Evolutionary conservation across 1,140 invertebrate species (phyloP).

Genomic region (Venturia canescens): DNA sequence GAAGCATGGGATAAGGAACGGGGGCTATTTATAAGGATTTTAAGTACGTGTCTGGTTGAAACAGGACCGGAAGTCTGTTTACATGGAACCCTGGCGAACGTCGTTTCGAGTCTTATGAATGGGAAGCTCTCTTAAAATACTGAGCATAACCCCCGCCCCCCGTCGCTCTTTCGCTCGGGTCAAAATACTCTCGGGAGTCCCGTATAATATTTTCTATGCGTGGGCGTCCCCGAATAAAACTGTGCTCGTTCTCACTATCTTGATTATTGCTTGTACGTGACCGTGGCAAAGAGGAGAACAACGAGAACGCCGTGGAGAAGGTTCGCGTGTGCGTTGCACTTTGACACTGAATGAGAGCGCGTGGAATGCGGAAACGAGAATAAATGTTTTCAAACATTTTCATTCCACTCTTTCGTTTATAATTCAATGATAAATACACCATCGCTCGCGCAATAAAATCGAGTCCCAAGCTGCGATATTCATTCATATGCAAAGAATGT

Average conservation of each 20-base stretch:
- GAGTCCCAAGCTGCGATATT: no score
- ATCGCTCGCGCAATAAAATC: no score
- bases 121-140: slow-evolving; percentile 18
- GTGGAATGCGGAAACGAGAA: slow-evolving; percentile 30
- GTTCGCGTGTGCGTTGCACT: not conserved
- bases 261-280: slow-evolving; percentile 48
- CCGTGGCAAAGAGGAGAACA: not conserved
- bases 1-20: not conserved
- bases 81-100: not conserved
- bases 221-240: slow-evolving; percentile 36
- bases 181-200: not conserved
- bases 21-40: slow-evolving; percentile 7
- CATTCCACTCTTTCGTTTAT: not conserved
- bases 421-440: no score
- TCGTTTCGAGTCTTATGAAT: slow-evolving; percentile 22
- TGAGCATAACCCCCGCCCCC: not conserved
- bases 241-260: slow-evolving; percentile 46
- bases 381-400: not conserved
- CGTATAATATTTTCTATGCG: slow-evolving; percentile 23
- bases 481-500: no score
- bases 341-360: slow-evolving; percentile 7
- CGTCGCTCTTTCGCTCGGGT: not conserved
- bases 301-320: not conserved
- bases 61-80: slow-evolving; percentile 21
- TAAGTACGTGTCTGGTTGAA: slow-evolving; percentile 9